Evolutionary conservation across 1,140 invertebrate genomes (phyloP).

Genomic region (Leptopilina clavipes): DNA sequence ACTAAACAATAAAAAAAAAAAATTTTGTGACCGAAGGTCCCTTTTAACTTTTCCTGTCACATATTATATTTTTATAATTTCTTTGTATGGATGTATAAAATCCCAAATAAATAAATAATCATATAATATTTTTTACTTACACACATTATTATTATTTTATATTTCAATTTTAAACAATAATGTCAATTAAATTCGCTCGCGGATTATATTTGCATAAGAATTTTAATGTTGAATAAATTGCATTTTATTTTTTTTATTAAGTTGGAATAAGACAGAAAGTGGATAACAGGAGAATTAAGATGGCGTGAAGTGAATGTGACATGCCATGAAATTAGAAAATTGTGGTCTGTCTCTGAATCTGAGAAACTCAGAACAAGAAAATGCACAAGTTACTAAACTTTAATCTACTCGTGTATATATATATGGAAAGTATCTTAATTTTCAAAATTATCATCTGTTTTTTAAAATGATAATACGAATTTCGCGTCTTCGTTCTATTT

Average conservation of each 20-base stretch:
- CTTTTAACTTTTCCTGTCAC: too few species aligned
- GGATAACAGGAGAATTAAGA: constrained; percentile 18
- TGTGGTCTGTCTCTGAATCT: neutral
- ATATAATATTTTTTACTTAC: too few species aligned
- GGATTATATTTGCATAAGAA: neutral
- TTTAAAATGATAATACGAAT: neutral
- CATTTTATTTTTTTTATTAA: neutral
- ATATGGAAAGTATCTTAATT: neutral
- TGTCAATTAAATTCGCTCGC: neutral
- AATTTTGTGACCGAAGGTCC: too few species aligned
- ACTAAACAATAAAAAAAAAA: too few species aligned
- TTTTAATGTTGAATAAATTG: neutral
- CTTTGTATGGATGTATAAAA: too few species aligned
- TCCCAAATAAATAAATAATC: too few species aligned
- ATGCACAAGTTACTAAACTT: neutral
- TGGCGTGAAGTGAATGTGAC: constrained; percentile 29
- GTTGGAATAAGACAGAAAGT: constrained; percentile 11
- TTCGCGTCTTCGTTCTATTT: neutral
- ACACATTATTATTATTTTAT: too few species aligned
- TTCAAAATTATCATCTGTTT: neutral
- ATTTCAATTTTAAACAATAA: neutral
- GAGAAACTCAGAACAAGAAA: constrained; percentile 10
- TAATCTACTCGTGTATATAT: neutral
- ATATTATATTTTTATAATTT: too few species aligned
- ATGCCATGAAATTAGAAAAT: constrained; percentile 31